Evolutionary conservation across 2,113 vertebrate genomes (phyloP).

Genomic region (Takifugu flavidus): DNA sequence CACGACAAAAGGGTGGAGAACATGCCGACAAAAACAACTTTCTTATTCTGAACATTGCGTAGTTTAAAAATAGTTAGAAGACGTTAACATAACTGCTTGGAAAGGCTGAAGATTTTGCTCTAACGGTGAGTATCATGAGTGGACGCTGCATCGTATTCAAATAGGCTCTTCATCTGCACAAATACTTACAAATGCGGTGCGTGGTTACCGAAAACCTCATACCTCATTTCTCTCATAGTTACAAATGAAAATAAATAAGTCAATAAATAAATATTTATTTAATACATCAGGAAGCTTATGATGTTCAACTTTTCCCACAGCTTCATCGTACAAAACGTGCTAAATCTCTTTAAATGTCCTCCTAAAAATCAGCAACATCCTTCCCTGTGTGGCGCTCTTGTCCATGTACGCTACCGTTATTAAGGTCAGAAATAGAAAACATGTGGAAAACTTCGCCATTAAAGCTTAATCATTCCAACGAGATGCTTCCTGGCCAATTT

Average conservation of each 20-base stretch:
- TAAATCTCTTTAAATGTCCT: neutral
- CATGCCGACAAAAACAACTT: conserved; percentile 28
- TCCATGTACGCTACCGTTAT: too few species aligned
- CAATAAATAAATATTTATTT: conserved; percentile 60
- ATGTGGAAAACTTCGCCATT: neutral
- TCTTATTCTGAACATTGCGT: conserved; percentile 27
- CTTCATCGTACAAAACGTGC: conserved; percentile 13
- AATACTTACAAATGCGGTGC: conserved; percentile 49
- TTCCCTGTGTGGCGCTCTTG: neutral
- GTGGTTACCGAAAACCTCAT: conserved; percentile 46
- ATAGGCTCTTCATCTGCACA: conserved; percentile 38
- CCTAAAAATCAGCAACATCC: conserved; percentile 15
- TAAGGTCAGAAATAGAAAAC: too few species aligned
- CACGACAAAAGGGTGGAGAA: conserved; percentile 28
- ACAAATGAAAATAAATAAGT: conserved; percentile 67
- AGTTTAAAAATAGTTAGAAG: conserved; percentile 39
- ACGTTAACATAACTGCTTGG: conserved; percentile 18
- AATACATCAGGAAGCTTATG: conserved; percentile 40
- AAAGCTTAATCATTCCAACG: neutral
- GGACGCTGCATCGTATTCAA: conserved; percentile 39
- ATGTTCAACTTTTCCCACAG: conserved; percentile 28
- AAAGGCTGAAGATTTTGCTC: conserved; percentile 2
- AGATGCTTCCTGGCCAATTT: neutral
- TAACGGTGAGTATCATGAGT: conserved; percentile 46
- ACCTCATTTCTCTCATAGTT: conserved; percentile 25